Conservation (phyloP, 2,797 vertebrate species). For the Gymnodraco acuticeps region DNA sequence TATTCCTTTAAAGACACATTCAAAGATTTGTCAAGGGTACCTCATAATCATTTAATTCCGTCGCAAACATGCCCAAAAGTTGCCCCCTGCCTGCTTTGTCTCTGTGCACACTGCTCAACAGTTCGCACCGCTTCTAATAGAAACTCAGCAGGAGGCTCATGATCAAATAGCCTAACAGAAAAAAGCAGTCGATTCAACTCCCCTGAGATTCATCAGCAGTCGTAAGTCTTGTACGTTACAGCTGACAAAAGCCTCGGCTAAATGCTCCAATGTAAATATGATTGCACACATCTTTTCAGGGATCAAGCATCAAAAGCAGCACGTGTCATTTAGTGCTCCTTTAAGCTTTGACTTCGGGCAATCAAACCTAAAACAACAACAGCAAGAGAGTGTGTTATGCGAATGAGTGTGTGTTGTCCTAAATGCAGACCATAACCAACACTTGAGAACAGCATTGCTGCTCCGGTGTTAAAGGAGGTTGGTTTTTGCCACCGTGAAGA, state of each 20-base stretch:
- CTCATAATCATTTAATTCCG: neutral
- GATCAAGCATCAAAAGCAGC: conserved; percentile 11
- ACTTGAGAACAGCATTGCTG: conserved; percentile 25
- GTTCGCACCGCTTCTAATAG: conserved; percentile 6
- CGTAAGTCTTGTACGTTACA: neutral
- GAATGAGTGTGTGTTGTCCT: conserved; percentile 47
- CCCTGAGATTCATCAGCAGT: conserved; percentile 40
- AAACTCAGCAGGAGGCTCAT: conserved; percentile 41
- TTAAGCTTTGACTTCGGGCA: conserved; percentile 19
- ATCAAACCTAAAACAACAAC: conserved; percentile 30
- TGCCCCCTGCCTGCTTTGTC: neutral
- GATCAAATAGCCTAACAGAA: conserved; percentile 35
- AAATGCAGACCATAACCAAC: conserved; percentile 44
- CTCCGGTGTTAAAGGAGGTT: conserved; percentile 61
- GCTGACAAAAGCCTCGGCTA: conserved; percentile 16
- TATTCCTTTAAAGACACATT: conserved; percentile 3
- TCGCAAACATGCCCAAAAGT: neutral
- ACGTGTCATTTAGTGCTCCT: neutral
- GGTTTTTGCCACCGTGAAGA: too few species aligned
- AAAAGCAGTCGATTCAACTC: conserved; percentile 29
- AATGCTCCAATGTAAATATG: conserved; percentile 35
- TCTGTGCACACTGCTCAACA: conserved; percentile 14
- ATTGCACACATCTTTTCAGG: conserved; percentile 43
- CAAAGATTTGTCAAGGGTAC: neutral
- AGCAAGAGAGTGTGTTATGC: conserved; percentile 21